These are phyloP conservation scores for Liodrosophila aerea DNA, from an alignment of 2,888 invertebrate species.

Conservation along the genomic window DNA sequence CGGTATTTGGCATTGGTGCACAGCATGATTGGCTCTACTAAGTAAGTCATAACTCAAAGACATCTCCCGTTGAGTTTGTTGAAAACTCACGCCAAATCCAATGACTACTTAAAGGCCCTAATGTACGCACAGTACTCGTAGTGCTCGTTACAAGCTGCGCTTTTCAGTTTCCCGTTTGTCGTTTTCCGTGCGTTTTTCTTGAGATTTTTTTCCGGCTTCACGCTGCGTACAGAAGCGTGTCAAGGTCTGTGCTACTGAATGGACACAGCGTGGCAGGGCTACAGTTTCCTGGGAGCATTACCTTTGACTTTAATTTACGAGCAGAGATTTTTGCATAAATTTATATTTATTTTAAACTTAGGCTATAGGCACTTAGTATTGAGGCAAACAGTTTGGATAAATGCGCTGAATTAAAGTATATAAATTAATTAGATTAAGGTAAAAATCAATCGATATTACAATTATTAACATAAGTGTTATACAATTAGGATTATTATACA, in stretches of 20 bases:
- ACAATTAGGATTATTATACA: not conserved
- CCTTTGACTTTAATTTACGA: too few species aligned
- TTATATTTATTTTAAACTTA: slow-evolving; percentile 22
- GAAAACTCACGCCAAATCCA: slow-evolving; percentile 57
- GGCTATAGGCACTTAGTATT: slow-evolving; percentile 8
- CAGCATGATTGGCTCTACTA: slow-evolving; percentile 27
- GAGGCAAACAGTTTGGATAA: not conserved
- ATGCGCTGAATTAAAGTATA: too few species aligned
- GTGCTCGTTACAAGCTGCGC: slow-evolving; percentile 40
- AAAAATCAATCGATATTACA: too few species aligned
- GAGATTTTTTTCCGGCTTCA: slow-evolving; percentile 51
- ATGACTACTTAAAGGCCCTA: slow-evolving; percentile 74
- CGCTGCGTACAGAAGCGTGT: slow-evolving; percentile 78
- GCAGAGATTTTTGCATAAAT: slow-evolving; percentile 29
- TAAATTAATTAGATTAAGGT: too few species aligned
- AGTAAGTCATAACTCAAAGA: not conserved
- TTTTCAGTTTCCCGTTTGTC: slow-evolving; percentile 32
- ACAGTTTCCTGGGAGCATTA: too few species aligned
- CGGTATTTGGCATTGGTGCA: slow-evolving; percentile 17
- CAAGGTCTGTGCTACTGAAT: slow-evolving; percentile 75
- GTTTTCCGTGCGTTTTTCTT: not conserved
- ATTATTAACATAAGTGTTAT: slow-evolving; percentile 1
- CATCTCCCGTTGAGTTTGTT: slow-evolving; percentile 70
- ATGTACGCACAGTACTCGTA: slow-evolving; percentile 42
- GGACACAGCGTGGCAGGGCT: slow-evolving; percentile 25